phyloP scores from a whole-genome alignment of 2,113 vertebrate species.

The Fukomys damarensis region DNA sequence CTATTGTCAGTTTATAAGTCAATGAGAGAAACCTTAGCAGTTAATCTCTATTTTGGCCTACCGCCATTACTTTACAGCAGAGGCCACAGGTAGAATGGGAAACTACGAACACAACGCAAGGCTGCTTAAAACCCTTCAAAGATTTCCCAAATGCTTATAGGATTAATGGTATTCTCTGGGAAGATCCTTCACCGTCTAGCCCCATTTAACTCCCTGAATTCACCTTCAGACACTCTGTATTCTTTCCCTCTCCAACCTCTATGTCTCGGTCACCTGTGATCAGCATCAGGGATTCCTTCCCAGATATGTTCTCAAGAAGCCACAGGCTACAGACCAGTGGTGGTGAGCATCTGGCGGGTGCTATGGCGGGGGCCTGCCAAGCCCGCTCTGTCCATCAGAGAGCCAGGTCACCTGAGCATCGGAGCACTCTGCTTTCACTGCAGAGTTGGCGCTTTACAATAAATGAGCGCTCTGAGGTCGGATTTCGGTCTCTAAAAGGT shows the following conservation, averaged over 20 bases:
- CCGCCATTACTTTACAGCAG: background rate
- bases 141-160: background rate
- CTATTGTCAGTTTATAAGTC: slow-evolving; percentile 13
- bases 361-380: background rate
- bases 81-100: background rate
- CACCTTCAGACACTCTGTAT: background rate
- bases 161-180: background rate
- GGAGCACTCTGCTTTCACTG: background rate
- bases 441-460: background rate
- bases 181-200: background rate
- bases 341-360: background rate
- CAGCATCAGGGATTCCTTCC: background rate
- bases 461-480: background rate
- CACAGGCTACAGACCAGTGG: background rate
- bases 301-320: background rate
- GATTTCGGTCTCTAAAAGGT: background rate
- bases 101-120: background rate
- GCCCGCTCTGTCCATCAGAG: background rate
- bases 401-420: background rate
- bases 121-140: slow-evolving; percentile 19
- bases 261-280: background rate
- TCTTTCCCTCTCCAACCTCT: background rate
- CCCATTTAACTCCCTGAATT: background rate
- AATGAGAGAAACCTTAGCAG: background rate
- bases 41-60: background rate